These are phyloP conservation scores for Hyphantria cunea DNA, from an alignment of 1,140 invertebrate species.

Conservation along the genomic window DNA sequence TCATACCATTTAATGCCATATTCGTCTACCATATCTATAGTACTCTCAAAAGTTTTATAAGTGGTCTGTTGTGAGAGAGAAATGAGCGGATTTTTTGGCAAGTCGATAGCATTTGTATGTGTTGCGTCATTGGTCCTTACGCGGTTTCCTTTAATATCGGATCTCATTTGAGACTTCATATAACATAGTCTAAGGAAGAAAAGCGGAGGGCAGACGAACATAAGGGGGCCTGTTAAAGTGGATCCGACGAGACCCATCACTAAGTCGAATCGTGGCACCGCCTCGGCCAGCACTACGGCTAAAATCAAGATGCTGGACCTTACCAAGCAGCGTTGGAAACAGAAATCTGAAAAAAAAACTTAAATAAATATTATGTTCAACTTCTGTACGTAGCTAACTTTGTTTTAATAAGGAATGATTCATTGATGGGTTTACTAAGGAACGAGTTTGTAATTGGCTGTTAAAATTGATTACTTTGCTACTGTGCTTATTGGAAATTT, in stretches of 20 bases:
- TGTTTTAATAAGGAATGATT: too few relatives aligned
- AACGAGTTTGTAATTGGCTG: too few relatives aligned
- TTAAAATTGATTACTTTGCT: too few relatives aligned
- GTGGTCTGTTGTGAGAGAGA: conserved; percentile 47
- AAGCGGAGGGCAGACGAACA: conserved; percentile 92
- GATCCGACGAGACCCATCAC: conserved; percentile 94
- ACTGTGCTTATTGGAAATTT: too few relatives aligned
- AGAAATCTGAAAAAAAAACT: conserved; percentile 86
- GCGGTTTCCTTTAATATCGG: neutral
- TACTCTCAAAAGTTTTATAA: conserved; percentile 63
- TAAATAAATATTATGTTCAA: neutral
- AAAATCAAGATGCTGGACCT: conserved; percentile 87
- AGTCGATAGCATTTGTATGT: conserved; percentile 12
- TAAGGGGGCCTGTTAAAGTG: conserved; percentile 90
- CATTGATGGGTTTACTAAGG: too few relatives aligned
- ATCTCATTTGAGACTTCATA: conserved; percentile 57
- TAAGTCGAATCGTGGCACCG: conserved; percentile 93
- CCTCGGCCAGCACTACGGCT: conserved; percentile 90
- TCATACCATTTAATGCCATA: conserved; percentile 63
- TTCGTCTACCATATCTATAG: conserved; percentile 36
- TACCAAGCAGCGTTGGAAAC: conserved; percentile 87
- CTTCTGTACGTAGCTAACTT: too few relatives aligned
- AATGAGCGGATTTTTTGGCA: conserved; percentile 57
- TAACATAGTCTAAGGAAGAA: conserved; percentile 87
- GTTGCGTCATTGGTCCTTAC: conserved; percentile 10